Conservation (phyloP, 2,888 invertebrate species). For the Zygaena filipendulae region DNA sequence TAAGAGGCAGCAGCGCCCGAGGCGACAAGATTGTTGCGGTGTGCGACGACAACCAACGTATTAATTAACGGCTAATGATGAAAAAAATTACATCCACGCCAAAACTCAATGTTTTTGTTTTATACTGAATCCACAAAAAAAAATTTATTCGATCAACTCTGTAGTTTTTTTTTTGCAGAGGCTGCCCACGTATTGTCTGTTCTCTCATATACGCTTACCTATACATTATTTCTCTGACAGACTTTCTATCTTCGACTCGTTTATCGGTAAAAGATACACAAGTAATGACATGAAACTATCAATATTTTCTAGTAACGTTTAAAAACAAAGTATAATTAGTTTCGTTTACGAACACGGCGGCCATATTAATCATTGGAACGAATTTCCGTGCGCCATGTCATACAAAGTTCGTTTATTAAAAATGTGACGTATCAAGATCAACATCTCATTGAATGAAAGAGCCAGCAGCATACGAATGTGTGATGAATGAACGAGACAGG, state of each 20-base stretch:
- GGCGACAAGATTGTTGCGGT: constrained; percentile 54
- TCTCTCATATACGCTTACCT: no score
- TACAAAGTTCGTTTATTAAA: constrained; percentile 67
- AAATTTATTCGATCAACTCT: no score
- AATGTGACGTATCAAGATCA: constrained; percentile 70
- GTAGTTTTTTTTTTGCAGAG: constrained; percentile 44
- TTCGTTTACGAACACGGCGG: constrained; percentile 49
- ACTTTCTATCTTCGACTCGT: constrained; percentile 58
- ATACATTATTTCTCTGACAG: constrained; percentile 42
- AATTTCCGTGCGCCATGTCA: constrained; percentile 66
- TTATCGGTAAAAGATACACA: constrained; percentile 61
- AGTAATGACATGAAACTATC: constrained; percentile 66
- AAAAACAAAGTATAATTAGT: constrained; percentile 63
- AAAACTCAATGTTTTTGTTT: no score
- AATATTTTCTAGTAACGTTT: constrained; percentile 67
- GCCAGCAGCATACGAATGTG: constrained; percentile 27
- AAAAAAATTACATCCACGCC: constrained; percentile 21
- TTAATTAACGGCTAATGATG: constrained; percentile 40
- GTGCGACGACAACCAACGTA: constrained; percentile 29
- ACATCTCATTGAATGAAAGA: constrained; percentile 58
- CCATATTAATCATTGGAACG: constrained; percentile 67
- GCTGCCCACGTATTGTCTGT: constrained; percentile 39
- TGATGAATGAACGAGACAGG: constrained; percentile 41
- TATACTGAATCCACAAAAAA: no score
- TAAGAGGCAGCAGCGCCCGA: constrained; percentile 39